phyloP scores from a whole-genome alignment of 1,140 invertebrate genomes.

The Drosophila cardini region DNA sequence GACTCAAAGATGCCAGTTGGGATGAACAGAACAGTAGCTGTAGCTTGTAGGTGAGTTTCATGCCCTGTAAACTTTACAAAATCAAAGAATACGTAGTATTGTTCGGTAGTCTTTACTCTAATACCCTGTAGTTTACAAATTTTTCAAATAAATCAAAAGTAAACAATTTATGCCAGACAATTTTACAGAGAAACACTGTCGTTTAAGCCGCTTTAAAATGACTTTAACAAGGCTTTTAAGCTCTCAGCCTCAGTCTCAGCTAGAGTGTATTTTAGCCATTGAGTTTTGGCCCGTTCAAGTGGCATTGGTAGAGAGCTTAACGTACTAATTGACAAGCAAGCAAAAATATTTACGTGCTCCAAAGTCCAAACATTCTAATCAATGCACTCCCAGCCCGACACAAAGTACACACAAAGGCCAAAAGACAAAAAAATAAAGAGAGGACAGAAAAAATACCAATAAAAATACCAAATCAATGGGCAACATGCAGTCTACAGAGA shows the following conservation, averaged over 20 bases:
- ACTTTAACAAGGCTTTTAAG: constrained; percentile 18
- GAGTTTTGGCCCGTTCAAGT: background rate
- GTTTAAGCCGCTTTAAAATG: background rate
- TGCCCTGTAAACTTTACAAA: no score
- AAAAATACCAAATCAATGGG: constrained; percentile 47
- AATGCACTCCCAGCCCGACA: constrained; percentile 62
- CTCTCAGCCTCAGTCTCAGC: background rate
- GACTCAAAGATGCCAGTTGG: no score
- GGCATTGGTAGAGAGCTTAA: constrained; percentile 54
- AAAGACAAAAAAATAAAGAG: constrained; percentile 5
- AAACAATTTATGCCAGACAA: no score
- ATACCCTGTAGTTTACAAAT: no score
- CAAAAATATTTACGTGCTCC: constrained; percentile 81
- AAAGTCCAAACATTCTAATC: constrained; percentile 83
- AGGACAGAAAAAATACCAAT: constrained; percentile 14
- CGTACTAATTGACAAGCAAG: constrained; percentile 81
- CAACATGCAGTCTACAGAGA: constrained; percentile 21
- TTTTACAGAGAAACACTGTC: no score
- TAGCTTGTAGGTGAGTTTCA: no score
- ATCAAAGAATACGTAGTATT: no score
- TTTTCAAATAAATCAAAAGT: no score
- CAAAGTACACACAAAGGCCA: constrained; percentile 45
- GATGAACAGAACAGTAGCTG: no score
- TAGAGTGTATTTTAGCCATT: background rate
- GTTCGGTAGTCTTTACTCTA: no score